phyloP scores from a whole-genome alignment of 2,113 vertebrate genomes.

The Zingel zingel region DNA sequence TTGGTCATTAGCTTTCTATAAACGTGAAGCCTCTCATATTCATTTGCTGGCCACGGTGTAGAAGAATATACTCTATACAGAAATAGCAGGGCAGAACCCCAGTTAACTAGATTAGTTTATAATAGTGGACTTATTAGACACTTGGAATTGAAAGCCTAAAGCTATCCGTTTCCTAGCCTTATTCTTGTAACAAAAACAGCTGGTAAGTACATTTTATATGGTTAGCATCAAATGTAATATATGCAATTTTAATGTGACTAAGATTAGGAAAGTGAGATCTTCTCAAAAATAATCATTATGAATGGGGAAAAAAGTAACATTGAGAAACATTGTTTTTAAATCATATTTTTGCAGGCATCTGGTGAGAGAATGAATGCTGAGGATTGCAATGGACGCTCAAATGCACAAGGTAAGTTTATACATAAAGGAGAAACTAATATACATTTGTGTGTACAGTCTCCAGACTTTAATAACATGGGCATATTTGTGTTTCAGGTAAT shows the following conservation, averaged over 20 bases:
- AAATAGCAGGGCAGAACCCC: neutral
- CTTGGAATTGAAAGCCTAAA: constrained; percentile 13
- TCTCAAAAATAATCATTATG: neutral
- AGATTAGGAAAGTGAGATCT: neutral
- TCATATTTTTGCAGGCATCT: constrained; percentile 79
- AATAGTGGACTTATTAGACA: constrained; percentile 13
- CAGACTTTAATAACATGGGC: constrained; percentile 31
- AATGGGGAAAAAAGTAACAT: neutral
- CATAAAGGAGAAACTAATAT: neutral
- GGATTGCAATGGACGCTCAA: constrained; percentile 93
- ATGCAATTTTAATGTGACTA: neutral
- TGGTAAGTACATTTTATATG: constrained; percentile 38
- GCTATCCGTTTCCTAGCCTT: neutral
- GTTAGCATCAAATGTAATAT: neutral
- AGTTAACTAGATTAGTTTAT: constrained; percentile 21
- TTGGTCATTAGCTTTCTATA: constrained; percentile 33
- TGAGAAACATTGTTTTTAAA: neutral
- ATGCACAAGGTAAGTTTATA: constrained; percentile 87
- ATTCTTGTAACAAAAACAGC: constrained; percentile 12
- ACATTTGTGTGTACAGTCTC: constrained; percentile 1
- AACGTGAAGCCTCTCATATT: constrained; percentile 45
- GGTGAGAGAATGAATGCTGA: constrained; percentile 94
- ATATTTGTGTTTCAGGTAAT: constrained; percentile 85
- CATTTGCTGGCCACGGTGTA: constrained; percentile 35
- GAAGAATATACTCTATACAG: constrained; percentile 28